Evolutionary conservation across 2,113 vertebrate species (phyloP).

Genomic region (Hymenochirus boettgeri): DNA sequence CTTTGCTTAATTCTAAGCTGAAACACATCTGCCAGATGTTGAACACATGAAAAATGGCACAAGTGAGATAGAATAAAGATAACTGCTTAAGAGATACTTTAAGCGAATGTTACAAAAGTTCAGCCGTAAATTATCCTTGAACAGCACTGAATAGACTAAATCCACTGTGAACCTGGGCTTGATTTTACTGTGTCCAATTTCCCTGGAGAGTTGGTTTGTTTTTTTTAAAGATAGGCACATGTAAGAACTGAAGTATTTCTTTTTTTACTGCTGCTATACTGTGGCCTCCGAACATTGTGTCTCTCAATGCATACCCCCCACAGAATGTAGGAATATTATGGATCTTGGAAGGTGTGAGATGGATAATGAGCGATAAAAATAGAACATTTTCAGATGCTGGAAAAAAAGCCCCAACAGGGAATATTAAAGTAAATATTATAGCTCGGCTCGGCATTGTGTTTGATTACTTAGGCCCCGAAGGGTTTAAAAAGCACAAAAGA

Average conservation of each 20-base stretch:
- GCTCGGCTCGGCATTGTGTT: constrained; percentile 13
- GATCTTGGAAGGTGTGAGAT: constrained; percentile 40
- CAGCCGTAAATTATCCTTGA: constrained; percentile 42
- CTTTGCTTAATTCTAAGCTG: constrained; percentile 41
- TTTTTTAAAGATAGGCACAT: constrained; percentile 30
- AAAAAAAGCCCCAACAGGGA: constrained; percentile 35
- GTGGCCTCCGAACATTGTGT: constrained; percentile 21
- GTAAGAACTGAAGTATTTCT: constrained; percentile 23
- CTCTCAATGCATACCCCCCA: constrained; percentile 24
- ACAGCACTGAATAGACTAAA: constrained; percentile 41
- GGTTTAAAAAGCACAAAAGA: constrained; percentile 22
- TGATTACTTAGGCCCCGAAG: constrained; percentile 26
- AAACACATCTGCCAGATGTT: constrained; percentile 54
- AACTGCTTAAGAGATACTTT: constrained; percentile 42
- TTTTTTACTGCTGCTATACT: constrained; percentile 15
- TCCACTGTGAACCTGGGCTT: constrained; percentile 16
- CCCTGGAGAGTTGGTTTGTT: constrained; percentile 19
- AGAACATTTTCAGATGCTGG: constrained; percentile 33
- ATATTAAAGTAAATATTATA: constrained; percentile 28
- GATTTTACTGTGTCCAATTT: constrained; percentile 30
- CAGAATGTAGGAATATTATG: constrained; percentile 29
- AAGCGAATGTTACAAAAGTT: constrained; percentile 43
- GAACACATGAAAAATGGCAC: constrained; percentile 42
- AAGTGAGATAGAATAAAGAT: constrained; percentile 45
- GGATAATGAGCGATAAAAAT: constrained; percentile 41